phyloP scores from a whole-genome alignment of 1,140 invertebrate genomes.

The Dolichoris vasculosae region DNA sequence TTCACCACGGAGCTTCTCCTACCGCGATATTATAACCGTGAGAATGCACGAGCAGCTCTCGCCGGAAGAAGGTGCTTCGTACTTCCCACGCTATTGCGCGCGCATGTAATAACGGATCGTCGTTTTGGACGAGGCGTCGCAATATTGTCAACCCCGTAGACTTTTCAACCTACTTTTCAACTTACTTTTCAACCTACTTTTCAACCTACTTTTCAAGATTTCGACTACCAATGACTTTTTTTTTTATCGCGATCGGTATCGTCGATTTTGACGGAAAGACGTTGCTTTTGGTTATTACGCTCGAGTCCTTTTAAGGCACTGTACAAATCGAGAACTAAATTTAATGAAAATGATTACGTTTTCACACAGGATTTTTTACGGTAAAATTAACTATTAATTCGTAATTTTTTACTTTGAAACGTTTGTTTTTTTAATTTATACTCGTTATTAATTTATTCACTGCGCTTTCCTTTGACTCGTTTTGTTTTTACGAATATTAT shows the following conservation, averaged over 20 bases:
- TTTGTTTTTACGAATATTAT: too few relatives aligned
- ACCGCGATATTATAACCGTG: slow-evolving; percentile 68
- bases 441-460: background rate
- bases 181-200: background rate
- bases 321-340: background rate
- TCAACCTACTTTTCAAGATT: background rate
- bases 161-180: background rate
- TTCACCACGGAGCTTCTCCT: background rate
- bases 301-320: background rate
- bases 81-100: slow-evolving; percentile 68
- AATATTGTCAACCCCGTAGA: slow-evolving; percentile 47
- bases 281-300: background rate
- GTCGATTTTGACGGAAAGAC: background rate
- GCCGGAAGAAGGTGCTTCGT: slow-evolving; percentile 69
- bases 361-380: too few relatives aligned
- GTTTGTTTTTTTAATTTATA: too few relatives aligned
- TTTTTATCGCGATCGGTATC: background rate
- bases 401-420: too few relatives aligned
- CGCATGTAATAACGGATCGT: slow-evolving; percentile 64
- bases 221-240: background rate
- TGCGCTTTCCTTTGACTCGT: too few relatives aligned
- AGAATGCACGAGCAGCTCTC: slow-evolving; percentile 59
- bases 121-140: background rate
- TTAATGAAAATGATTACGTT: too few relatives aligned
- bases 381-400: too few relatives aligned